Evolutionary conservation across 2,797 vertebrate genomes (phyloP).

Genomic region (Argentina silus): DNA sequence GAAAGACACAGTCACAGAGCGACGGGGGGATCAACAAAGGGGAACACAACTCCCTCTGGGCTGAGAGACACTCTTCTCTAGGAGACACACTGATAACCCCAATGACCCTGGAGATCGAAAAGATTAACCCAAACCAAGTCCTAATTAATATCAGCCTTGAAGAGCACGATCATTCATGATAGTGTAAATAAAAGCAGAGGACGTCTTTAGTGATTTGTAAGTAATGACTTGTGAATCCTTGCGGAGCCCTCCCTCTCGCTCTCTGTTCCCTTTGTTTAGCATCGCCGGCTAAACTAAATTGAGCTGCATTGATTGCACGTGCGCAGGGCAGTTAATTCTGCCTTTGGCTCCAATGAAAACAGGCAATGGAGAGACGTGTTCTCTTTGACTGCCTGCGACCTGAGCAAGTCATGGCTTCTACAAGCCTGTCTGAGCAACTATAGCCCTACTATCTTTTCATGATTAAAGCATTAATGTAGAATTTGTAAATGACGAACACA

Average conservation of each 20-base stretch:
- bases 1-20: not conserved
- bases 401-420: not conserved
- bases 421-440: not conserved
- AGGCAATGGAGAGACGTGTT: constrained; percentile 20
- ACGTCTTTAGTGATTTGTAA: constrained; percentile 23
- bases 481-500: not conserved
- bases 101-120: not conserved
- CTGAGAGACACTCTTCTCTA: not conserved
- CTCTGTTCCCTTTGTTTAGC: constrained; percentile 28
- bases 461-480: not conserved
- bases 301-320: constrained; percentile 35
- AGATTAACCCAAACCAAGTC: constrained; percentile 29
- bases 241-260: constrained; percentile 7
- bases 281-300: constrained; percentile 26
- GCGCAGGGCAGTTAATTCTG: constrained; percentile 36
- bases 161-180: constrained; percentile 21
- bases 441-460: too few species aligned
- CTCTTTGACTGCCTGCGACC: constrained; percentile 8
- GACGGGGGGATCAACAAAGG: not conserved
- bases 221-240: constrained; percentile 36
- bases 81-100: not conserved
- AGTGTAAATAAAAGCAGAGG: constrained; percentile 14
- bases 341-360: constrained; percentile 35
- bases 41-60: not conserved
- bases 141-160: constrained; percentile 40